These are phyloP conservation scores for Melanotaenia maccullochi DNA, from an alignment of 2,797 vertebrate species.

Conservation along the genomic window DNA sequence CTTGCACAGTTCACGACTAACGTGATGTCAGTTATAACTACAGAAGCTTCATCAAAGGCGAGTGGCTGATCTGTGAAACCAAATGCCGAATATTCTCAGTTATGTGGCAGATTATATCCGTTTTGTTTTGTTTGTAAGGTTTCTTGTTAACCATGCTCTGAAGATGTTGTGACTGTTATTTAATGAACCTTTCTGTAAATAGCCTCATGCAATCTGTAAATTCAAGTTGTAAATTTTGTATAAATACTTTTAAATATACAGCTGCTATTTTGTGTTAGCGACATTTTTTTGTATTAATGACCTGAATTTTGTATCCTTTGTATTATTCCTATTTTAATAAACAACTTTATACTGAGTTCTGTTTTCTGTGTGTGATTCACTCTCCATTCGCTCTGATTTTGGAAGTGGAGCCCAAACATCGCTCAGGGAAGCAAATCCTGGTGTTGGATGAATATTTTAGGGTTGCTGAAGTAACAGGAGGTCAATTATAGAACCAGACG, in stretches of 20 bases:
- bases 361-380: not conserved
- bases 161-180: slow-evolving; percentile 66
- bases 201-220: slow-evolving; percentile 68
- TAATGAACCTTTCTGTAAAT: slow-evolving; percentile 77
- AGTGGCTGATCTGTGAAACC: slow-evolving; percentile 20
- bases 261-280: slow-evolving; percentile 80
- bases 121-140: slow-evolving; percentile 10
- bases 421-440: slow-evolving; percentile 31
- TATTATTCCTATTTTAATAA: slow-evolving; percentile 80
- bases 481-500: slow-evolving; percentile 35
- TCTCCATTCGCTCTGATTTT: slow-evolving; percentile 33
- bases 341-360: slow-evolving; percentile 43
- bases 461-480: slow-evolving; percentile 42
- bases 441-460: slow-evolving; percentile 42
- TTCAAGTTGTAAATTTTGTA: slow-evolving; percentile 73
- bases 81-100: slow-evolving; percentile 23
- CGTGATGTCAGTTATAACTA: not conserved
- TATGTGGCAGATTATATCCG: slow-evolving; percentile 7
- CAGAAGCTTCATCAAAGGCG: slow-evolving; percentile 5
- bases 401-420: slow-evolving; percentile 23
- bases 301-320: slow-evolving; percentile 63
- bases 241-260: slow-evolving; percentile 57
- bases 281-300: slow-evolving; percentile 56
- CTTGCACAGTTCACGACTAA: slow-evolving; percentile 11
- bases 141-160: slow-evolving; percentile 25